Evolutionary conservation across 1,140 invertebrate species (phyloP).

Genomic region (Carposina sasakii): DNA sequence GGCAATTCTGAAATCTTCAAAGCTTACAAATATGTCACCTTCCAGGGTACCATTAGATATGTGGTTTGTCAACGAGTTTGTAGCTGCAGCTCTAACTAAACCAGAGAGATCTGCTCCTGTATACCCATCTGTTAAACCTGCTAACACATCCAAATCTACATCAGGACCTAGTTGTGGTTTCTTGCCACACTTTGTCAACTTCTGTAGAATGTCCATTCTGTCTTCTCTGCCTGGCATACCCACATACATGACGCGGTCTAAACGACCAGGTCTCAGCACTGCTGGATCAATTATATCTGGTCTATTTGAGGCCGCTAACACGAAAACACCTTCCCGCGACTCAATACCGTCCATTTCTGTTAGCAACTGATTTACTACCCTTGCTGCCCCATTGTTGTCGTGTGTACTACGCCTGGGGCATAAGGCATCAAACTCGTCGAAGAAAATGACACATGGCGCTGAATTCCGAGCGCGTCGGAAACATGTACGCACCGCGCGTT

Average conservation of each 20-base stretch:
- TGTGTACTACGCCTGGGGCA: constrained; percentile 90
- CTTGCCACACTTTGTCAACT: constrained; percentile 92
- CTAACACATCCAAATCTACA: constrained; percentile 83
- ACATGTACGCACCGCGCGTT: constrained; percentile 94
- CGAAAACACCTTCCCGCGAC: constrained; percentile 89
- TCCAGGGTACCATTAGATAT: constrained; percentile 55
- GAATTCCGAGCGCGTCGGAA: constrained; percentile 96
- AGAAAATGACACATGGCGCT: constrained; percentile 98
- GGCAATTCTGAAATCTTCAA: constrained; percentile 74
- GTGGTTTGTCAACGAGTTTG: constrained; percentile 79
- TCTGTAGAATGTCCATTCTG: constrained; percentile 90
- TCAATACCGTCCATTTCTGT: constrained; percentile 99
- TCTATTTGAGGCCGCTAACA: constrained; percentile 97
- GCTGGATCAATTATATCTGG: constrained; percentile 98
- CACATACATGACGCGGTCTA: constrained; percentile 96
- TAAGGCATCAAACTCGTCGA: constrained; percentile 98
- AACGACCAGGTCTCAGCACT: constrained; percentile 92
- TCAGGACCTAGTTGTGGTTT: constrained; percentile 83
- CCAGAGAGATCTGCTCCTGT: constrained; percentile 95
- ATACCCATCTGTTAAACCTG: constrained; percentile 82
- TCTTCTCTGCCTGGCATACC: constrained; percentile 88
- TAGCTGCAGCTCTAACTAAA: constrained; percentile 81
- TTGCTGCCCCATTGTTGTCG: constrained; percentile 80
- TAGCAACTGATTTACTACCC: constrained; percentile 97
- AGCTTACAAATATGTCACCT: constrained; percentile 60